A percentile compares a stretch with the other conserved stretches of the same genome.
Conservation (phyloP, 2,888 invertebrate genomes). For the Hemaris fuciformis region DNA sequence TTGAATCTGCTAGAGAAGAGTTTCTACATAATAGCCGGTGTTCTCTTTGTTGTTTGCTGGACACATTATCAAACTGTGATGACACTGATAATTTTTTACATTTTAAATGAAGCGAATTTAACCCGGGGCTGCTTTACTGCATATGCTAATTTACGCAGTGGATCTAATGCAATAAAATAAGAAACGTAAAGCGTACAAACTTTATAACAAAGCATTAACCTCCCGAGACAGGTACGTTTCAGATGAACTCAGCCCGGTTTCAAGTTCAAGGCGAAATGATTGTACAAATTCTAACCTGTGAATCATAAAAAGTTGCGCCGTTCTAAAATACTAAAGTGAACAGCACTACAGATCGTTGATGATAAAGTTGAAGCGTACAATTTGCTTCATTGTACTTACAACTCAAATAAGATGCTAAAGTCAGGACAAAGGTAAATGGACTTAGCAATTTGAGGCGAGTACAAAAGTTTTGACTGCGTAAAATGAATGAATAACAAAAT, state of each 20-base stretch:
- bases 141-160: no score
- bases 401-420: not conserved
- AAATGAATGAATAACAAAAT: not conserved
- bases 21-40: no score
- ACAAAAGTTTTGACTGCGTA: not conserved
- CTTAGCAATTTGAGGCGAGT: not conserved
- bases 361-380: not conserved
- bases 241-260: not conserved
- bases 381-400: not conserved
- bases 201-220: not conserved
- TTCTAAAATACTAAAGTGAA: not conserved
- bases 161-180: not conserved
- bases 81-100: no score
- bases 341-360: not conserved
- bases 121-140: no score
- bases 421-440: not conserved
- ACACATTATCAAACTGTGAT: no score
- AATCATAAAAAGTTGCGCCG: conserved; percentile 3
- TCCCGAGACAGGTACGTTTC: not conserved
- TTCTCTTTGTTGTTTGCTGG: no score
- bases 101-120: no score
- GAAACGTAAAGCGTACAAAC: not conserved
- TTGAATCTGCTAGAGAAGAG: no score
- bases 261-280: conserved; percentile 10
- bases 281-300: conserved; percentile 2